Base-by-base conservation (phyloP, 1,140 invertebrate genomes). In the Microplitis demolitor region DNA sequence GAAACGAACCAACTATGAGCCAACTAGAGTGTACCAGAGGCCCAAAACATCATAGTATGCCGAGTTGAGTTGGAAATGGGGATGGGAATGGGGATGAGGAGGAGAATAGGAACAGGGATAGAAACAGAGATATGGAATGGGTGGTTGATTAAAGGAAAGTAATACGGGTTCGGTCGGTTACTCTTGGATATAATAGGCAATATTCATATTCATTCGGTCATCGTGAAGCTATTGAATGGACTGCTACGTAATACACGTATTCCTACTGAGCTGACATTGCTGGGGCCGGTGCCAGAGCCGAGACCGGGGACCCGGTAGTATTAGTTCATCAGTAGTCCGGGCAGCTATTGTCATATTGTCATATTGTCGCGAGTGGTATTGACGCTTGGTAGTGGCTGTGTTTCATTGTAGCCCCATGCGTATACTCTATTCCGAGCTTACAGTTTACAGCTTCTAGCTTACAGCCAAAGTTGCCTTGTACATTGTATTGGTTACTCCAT, bases 291-390 rank as follows among this genome's bases (percentile, higher is more conserved):
- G 39, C 5, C 45, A 24, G 24, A 1, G 24, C 24, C 24, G 62
- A 71, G 9, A 64, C 5, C 45, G 63, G 66, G 64, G 70, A 51
- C 71, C 78, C 76, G 76, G 78, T 76, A 72, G 74, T 78, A 79
- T 80, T 80, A 77, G 78, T 75, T 58, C 75, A 79, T 77, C 78
- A 73, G 56, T 67, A 66, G 71, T 54, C 63, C 16, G 63, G 56
- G 66, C 66, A n/a, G 53, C 74, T 64, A 73, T 70, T 73, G 74
- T 72, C 67, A 69, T 39, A 74, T 74, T 72, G 78, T 80, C 72
- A 78, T 74, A 80, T 79, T 79, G 76, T 78, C 75, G 63, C 75
- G 58, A 79, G 72, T 78, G 78, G 76, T 76, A 77, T 79, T 75
- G 79, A 74, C 71, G 68, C 60, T 67, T 31, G 39, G 37, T 54